Evolutionary conservation across 2,888 invertebrate genomes (phyloP), one percentile per base, ranked within the genome.

Genomic region (Operophtera brumata): DNA sequence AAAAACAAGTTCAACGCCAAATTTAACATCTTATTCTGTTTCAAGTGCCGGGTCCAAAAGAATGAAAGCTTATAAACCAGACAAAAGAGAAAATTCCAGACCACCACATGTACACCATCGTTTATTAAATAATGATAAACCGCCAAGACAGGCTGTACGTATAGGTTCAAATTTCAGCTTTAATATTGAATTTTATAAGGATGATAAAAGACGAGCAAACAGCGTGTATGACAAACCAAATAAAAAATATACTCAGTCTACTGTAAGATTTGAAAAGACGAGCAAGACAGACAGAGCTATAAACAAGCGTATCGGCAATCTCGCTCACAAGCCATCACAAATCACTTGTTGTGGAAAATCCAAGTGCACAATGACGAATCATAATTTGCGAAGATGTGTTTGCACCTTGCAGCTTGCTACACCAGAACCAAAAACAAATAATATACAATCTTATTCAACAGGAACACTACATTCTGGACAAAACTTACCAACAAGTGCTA

Each of bases 321-420:
- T 57, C 11, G 42, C 39, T 51, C 57, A 63, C 7, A 67, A 61
- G 32, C 47, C 59, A 37, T 70, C 73, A 30, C 70, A 70, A 57
- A 60, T 54, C 4, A 71, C 51, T 30, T 64, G 50, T 56, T 59
- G 59, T 11, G 54, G 34, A 42, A 68, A 59, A 60, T 64, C 66
- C 6, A 67, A 65, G 43, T 61, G 65, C 20, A 62, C 60, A 4
- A 43, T 46, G 20, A 65, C 54, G 8, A 70, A 65, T 57, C 55
- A 66, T 37, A 58, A 54, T 35, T 65, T 75, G 54, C 66, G 66
- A 20, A 71, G 66, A 61, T 80, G 78, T 55, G 68, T 71, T 46
- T 78, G 79, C 59, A 75, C 71, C 8, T 61, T 77, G 40, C 74
- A 76, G 12, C n/a, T n/a, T n/a, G n/a, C n/a, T n/a, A n/a, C n/a